phyloP scores from a whole-genome alignment of 2,113 vertebrate species.

The Ibidorhyncha struthersii region DNA sequence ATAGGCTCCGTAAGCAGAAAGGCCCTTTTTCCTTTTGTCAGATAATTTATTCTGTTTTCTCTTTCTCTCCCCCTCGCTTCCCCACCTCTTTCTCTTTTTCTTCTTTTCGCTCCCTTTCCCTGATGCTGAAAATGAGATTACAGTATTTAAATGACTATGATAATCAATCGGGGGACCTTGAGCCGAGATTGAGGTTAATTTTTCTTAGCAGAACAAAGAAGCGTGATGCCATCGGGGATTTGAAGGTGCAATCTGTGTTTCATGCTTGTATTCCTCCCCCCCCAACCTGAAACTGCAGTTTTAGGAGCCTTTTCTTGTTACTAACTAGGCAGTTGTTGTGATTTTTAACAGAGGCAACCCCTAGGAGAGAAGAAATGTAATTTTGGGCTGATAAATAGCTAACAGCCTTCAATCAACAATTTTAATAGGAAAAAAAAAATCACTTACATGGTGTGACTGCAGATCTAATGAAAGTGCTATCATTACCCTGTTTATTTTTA shows the following conservation, averaged over 20 bases:
- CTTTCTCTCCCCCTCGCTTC: constrained; percentile 68
- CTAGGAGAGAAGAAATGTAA: constrained; percentile 66
- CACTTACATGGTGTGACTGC: background rate
- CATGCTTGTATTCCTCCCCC: constrained; percentile 56
- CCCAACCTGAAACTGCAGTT: constrained; percentile 58
- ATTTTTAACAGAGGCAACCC: constrained; percentile 46
- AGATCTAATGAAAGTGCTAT: constrained; percentile 57
- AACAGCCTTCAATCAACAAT: constrained; percentile 72
- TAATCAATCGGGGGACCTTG: constrained; percentile 89
- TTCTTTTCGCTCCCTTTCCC: constrained; percentile 84
- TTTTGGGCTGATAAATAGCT: constrained; percentile 69
- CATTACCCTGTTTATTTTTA: constrained; percentile 71
- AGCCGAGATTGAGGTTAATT: constrained; percentile 85
- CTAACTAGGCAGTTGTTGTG: constrained; percentile 57
- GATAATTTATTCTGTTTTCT: constrained; percentile 81
- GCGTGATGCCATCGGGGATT: constrained; percentile 69
- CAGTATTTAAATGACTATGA: constrained; percentile 99
- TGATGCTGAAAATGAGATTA: constrained; percentile 99
- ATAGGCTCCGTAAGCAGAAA: constrained; percentile 81
- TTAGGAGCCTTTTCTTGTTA: constrained; percentile 74
- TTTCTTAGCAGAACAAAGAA: constrained; percentile 88
- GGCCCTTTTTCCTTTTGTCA: constrained; percentile 78
- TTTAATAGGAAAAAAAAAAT: constrained; percentile 69
- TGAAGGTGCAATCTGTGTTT: constrained; percentile 75
- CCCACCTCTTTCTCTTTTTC: constrained; percentile 68